These are phyloP conservation scores for Eucidaris tribuloides DNA, from an alignment of 35 echinoderm and acorn worm species.

Conservation along the genomic window DNA sequence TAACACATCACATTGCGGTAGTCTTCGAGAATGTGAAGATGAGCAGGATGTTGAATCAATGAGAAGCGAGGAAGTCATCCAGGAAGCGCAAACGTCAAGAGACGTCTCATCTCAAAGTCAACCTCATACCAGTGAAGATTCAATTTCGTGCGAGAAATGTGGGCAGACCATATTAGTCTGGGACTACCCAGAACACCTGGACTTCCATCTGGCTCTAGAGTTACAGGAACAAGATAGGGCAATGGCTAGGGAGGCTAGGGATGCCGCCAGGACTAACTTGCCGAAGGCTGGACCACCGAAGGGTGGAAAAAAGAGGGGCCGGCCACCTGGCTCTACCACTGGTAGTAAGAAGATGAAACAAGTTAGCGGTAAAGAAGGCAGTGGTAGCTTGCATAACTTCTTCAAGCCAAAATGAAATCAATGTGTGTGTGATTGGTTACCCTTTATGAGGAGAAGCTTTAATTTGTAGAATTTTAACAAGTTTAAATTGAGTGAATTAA, in stretches of 20 bases:
- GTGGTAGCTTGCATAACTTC: slow-evolving; percentile 52
- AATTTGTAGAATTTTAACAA: too few relatives aligned
- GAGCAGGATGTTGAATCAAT: too few relatives aligned
- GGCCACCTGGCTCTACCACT: slow-evolving; percentile 14
- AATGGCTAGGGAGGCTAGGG: neutral
- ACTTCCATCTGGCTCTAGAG: slow-evolving; percentile 85
- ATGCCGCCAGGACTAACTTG: neutral
- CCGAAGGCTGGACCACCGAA: neutral
- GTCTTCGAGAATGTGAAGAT: too few relatives aligned
- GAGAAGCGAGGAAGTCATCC: too few relatives aligned
- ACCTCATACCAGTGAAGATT: slow-evolving; percentile 40
- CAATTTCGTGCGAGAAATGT: slow-evolving; percentile 80
- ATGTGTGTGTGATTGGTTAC: neutral
- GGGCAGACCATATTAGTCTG: slow-evolving; percentile 51
- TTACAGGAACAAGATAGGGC: slow-evolving; percentile 54
- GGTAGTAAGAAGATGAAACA: slow-evolving; percentile 60
- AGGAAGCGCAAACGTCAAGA: too few relatives aligned
- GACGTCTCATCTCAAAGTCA: too few relatives aligned
- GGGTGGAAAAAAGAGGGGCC: slow-evolving; percentile 52
- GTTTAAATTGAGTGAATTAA: too few relatives aligned
- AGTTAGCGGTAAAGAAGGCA: neutral
- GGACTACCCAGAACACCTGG: slow-evolving; percentile 92
- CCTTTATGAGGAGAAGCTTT: too few relatives aligned
- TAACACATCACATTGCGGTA: too few relatives aligned
- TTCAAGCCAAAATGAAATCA: slow-evolving; percentile 61